A percentile compares a stretch with the other conserved stretches of the same genome.
phyloP scores from a whole-genome alignment of 1,140 invertebrate genomes.

The Pantala flavescens region DNA sequence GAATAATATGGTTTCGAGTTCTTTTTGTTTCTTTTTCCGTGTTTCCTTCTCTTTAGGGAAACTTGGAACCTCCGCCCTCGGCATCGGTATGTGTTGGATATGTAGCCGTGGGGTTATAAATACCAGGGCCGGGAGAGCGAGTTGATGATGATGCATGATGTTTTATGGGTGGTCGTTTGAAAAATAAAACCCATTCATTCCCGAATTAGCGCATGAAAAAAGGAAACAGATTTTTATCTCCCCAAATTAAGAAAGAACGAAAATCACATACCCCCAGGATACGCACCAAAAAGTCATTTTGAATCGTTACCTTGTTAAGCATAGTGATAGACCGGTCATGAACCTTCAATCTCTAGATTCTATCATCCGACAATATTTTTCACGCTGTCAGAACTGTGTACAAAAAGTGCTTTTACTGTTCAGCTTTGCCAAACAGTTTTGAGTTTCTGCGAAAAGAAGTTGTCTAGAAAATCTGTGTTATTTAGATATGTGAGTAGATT shows the following conservation, averaged over 20 bases:
- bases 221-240: neutral
- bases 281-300: neutral
- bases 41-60: too few species aligned
- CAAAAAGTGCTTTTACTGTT: too few species aligned
- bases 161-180: conserved; percentile 1
- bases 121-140: neutral
- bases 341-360: neutral
- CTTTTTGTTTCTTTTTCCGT: too few species aligned
- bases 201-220: neutral
- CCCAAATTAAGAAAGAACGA: conserved; percentile 7
- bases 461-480: too few species aligned
- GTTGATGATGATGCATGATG: conserved; percentile 9
- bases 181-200: conserved; percentile 3
- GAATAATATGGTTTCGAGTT: too few species aligned
- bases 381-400: neutral
- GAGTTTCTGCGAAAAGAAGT: too few species aligned
- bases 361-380: neutral
- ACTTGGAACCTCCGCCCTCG: neutral
- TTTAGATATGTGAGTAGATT: too few species aligned
- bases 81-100: neutral
- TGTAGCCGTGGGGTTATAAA: neutral
- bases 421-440: too few species aligned
- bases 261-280: conserved; percentile 5
- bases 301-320: neutral
- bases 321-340: neutral